Base-by-base conservation (phyloP, 2,797 vertebrate genomes). In the Molossus molossus region DNA sequence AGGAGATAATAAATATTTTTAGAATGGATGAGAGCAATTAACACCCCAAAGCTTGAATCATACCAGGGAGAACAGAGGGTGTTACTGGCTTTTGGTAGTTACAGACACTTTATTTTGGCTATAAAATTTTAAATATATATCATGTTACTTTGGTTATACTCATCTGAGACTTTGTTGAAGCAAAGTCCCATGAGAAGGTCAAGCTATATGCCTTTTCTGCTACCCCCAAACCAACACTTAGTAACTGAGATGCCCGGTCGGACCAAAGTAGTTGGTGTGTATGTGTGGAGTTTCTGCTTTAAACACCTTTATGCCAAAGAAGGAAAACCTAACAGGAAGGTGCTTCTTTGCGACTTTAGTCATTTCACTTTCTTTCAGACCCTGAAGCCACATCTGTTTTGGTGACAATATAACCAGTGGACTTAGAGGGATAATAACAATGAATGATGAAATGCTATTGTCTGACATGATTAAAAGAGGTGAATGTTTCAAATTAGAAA, bases 301-400 rank as follows among this genome's bases (percentile, higher is more conserved):
- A 62, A 65, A 79, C 17, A 4, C 13, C 33, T 33, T 53, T 50
- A 77, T 75, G 4, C 95, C 79, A 86, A 96, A 97, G 73, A 96
- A 97, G 88, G 86, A 91, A 13, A 97, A 97, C 83, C 75, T 95
- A 97, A 97, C 96, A 97, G 95, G 96, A 98, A 97, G 70, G 83
- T 95, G n/a, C 95, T 97, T 86, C 96, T 97, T 95, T 93, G 89
- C 67, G 96, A 95, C 84, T 73, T 91, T 94, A 91, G 96, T 98
- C 95, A 93, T 92, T 97, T 97, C 84, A 94, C 93, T 98, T 98
- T 97, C 96, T 92, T 97, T 95, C 84, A 97, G 87, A 94, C 94
- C 92, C 95, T 97, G 96, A 96, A 95, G 95, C 97, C 97, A 87
- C 87, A 91, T 96, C 29, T 23, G 97, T 98, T 97, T 96, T 95